A percentile compares a stretch with the other conserved stretches of the same genome.
Evolutionary conservation across 2,113 vertebrate species (phyloP).

Genomic region (Notothenia coriiceps): DNA sequence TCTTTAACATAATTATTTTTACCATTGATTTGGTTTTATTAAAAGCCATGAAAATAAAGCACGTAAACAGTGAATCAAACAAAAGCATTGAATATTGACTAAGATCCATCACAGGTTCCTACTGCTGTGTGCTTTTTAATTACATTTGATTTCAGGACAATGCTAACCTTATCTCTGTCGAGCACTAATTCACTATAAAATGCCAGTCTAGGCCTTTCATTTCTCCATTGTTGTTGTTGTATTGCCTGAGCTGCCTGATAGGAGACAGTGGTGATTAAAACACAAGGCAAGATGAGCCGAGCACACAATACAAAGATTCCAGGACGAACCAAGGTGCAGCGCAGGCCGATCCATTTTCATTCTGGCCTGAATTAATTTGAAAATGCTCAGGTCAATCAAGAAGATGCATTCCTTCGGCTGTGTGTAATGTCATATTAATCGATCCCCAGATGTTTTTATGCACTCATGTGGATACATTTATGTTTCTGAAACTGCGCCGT

Average conservation of each 20-base stretch:
- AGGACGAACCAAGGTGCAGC: conserved; percentile 48
- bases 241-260: conserved; percentile 42
- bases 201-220: conserved; percentile 51
- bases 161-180: conserved; percentile 14
- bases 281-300: conserved; percentile 39
- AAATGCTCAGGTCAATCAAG: conserved; percentile 78
- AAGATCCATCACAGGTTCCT: neutral
- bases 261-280: conserved; percentile 72
- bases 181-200: conserved; percentile 45
- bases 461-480: conserved; percentile 76
- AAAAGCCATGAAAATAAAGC: neutral
- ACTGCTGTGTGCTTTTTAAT: conserved; percentile 31
- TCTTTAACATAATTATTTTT: neutral
- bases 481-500: conserved; percentile 71
- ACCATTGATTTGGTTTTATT: neutral
- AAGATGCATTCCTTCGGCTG: conserved; percentile 74
- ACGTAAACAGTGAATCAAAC: neutral
- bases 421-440: conserved; percentile 77
- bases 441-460: conserved; percentile 76
- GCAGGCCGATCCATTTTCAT: conserved; percentile 74
- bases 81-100: neutral
- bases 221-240: conserved; percentile 39
- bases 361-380: conserved; percentile 75
- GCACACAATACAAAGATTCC: conserved; percentile 54
- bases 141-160: conserved; percentile 24